Evolutionary conservation across 2,888 invertebrate species (phyloP), one percentile per base, ranked within the genome.

Genomic region (Spisula solida): DNA sequence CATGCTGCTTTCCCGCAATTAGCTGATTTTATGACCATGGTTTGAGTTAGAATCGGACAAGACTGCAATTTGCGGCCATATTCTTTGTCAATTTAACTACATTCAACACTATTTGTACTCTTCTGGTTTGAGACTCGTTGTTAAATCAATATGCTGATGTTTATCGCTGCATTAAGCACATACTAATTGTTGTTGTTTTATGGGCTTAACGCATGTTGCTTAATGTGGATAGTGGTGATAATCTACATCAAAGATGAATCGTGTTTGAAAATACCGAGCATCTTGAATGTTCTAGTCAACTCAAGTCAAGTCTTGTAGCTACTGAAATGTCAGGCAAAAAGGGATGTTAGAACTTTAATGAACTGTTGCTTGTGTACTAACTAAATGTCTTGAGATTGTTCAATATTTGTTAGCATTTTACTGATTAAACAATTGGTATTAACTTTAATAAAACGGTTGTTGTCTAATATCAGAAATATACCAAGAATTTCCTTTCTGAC

Each of bases 91-190:
- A 25, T 25, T 25, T 10, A 66, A 66, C 25, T 25, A 25, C 60
- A 1, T 66, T 25, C 20, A 25, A 25, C 60, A 66, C 20, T 66
- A 66, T 25, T 66, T 41, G 41, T 41, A n/a, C 8, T 41, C 41
- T 5, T 25, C 25, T 66, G n/a, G 60, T 12, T 66, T 25, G 25
- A 25, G 25, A 4, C 25, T n/a, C n/a, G 60, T 66, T 25, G 25
- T 25, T 66, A n/a, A 66, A 66, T 66, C 60, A 25, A 66, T 66
- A 66, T 20, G 20, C 25, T 66, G 60, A 66, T 66, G 60, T 66
- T 66, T 25, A 66, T 66, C 25, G 25, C 60, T 25, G 6, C 25
- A 66, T 66, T 66, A 66, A 66, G 25, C 25, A 5, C n/a, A 66
- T 66, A n/a, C 25, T 66, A 25, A 66, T 66, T 66, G 60, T 25